Evolutionary conservation across 2,797 vertebrate species (phyloP).

Genomic region (Atherinosoma microstoma): DNA sequence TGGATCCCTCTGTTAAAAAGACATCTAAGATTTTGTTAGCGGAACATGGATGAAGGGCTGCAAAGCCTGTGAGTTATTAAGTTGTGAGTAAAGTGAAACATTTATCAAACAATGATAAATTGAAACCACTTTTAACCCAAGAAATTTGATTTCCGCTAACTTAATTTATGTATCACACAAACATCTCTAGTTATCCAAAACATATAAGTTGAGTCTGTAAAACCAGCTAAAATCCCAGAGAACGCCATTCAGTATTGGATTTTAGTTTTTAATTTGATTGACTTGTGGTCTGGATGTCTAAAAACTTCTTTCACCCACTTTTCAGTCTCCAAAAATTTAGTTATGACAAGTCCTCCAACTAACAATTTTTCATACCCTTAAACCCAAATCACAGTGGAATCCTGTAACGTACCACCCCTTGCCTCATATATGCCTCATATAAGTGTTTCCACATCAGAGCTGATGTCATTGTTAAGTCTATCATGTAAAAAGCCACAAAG

Average conservation of each 20-base stretch:
- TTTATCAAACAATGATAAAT: not conserved
- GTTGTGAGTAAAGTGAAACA: not conserved
- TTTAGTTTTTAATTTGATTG: not conserved
- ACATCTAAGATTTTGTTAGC: conserved; percentile 60
- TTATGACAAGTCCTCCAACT: not conserved
- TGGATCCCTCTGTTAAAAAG: conserved; percentile 57
- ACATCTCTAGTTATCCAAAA: not conserved
- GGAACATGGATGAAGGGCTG: conserved; percentile 41
- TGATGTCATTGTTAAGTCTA: not conserved
- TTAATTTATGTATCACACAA: not conserved
- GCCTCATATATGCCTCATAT: no score
- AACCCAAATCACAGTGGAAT: not conserved
- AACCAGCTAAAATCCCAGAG: not conserved
- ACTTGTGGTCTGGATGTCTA: not conserved
- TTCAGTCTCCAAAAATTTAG: not conserved
- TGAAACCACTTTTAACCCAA: not conserved
- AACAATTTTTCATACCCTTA: not conserved
- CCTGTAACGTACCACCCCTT: not conserved
- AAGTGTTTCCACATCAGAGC: not conserved
- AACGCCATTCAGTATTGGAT: not conserved
- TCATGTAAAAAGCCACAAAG: not conserved
- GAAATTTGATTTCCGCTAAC: not conserved
- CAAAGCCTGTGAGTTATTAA: not conserved
- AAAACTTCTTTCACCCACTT: not conserved
- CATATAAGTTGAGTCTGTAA: not conserved